Evolutionary conservation across 2,888 invertebrate species (phyloP), one percentile per base, ranked within the genome.

Genomic region (Eretmocerus hayati): DNA sequence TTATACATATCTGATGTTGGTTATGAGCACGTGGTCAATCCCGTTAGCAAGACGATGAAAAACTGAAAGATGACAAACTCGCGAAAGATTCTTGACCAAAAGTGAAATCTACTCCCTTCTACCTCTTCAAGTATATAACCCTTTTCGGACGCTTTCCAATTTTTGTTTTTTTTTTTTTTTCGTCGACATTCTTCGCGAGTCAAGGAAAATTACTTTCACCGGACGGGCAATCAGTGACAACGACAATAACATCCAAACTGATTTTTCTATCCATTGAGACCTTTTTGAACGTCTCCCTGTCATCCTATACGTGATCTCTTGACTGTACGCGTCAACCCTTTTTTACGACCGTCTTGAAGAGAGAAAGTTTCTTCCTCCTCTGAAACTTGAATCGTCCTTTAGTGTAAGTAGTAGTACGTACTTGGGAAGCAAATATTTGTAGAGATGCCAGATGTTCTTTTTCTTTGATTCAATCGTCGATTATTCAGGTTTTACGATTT

Each of bases 41-140:
- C 42, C 42, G 47, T 40, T 53, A 56, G 44, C 56, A 40, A 43
- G 40, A 44, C 19, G 23, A 22, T 43, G 26, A 42, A 26, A 56
- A 60, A 63, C 63, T 59, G 56, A 59, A 20, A 15, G 33, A 41
- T n/a, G n/a, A n/a, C n/a, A 46, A 41, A 18, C 9, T 9, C 16
- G 13, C n/a, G 15, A 20, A 26, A 30, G 16, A 20, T 21, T 40
- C 37, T 22, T 41, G 39, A 45, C 39, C 53, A 60, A 59, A 64
- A 64, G 65, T 61, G 62, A 67, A 66, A 66, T 59, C 56, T 57
- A 51, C 55, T 62, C 65, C 60, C 62, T 59, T 64, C 57, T 53
- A 53, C 35, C 5, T n/a, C 11, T 18, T 20, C 30, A 19, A 18
- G 30, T n/a, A n/a, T n/a, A n/a, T 52, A 58, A 56, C 59, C 59